phyloP scores from a whole-genome alignment of 1,140 invertebrate genomes.

The Lithobius niger region DNA sequence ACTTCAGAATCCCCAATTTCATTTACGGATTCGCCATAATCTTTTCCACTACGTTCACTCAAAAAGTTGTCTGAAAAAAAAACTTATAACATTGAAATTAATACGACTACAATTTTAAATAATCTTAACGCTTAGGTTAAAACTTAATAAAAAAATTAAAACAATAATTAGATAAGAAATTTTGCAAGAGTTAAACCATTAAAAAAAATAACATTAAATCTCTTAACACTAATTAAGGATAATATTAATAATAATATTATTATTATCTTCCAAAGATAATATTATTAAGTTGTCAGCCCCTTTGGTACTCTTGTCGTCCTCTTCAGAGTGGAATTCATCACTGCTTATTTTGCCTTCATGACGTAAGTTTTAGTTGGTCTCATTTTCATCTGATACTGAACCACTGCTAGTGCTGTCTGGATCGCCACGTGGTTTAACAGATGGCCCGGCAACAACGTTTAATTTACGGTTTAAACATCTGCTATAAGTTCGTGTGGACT shows the following conservation, averaged over 20 bases:
- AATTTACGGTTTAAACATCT: neutral
- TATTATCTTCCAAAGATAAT: neutral
- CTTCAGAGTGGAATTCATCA: neutral
- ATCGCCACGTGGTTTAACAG: neutral
- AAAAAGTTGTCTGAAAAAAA: neutral
- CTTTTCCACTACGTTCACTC: neutral
- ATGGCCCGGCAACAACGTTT: neutral
- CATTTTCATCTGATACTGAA: neutral
- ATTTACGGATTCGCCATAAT: neutral
- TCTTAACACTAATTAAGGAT: neutral
- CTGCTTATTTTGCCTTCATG: neutral
- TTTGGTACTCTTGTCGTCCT: neutral
- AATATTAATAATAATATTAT: no score
- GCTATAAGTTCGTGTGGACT: neutral
- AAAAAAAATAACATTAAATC: neutral
- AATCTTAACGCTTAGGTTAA: neutral
- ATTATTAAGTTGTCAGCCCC: neutral
- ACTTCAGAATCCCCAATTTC: neutral
- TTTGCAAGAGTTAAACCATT: neutral
- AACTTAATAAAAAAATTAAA: neutral
- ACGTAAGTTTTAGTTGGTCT: neutral
- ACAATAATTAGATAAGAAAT: neutral
- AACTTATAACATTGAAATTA: neutral
- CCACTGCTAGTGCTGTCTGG: neutral
- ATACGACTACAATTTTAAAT: neutral